Evolutionary conservation across 2,888 invertebrate genomes (phyloP).

Genomic region (Leptopilina syphax): DNA sequence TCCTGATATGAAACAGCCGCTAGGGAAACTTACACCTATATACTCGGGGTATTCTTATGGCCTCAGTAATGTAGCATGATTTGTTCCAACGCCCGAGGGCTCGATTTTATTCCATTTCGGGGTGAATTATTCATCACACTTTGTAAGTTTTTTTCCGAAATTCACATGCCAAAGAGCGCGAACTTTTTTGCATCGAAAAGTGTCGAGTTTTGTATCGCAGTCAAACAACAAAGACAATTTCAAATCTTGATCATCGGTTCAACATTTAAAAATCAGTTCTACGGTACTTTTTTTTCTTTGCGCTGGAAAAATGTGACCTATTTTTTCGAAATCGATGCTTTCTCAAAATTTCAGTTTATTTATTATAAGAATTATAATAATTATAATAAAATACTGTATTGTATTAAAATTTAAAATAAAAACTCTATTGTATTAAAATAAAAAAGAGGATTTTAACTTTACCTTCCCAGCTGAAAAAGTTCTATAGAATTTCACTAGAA

Average conservation of each 20-base stretch:
- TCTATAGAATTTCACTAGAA: too few relatives aligned
- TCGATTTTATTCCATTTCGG: constrained; percentile 54
- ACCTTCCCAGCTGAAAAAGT: too few relatives aligned
- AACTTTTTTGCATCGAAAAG: constrained; percentile 13
- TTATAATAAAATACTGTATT: too few relatives aligned
- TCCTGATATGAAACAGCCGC: constrained; percentile 38
- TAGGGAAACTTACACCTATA: constrained; percentile 19
- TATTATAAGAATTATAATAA: too few relatives aligned
- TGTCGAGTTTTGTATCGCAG: not conserved
- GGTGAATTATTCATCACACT: constrained; percentile 60
- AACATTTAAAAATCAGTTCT: too few relatives aligned
- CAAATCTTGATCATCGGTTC: not conserved
- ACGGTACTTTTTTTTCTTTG: too few relatives aligned
- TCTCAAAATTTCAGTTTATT: too few relatives aligned
- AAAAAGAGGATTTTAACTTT: too few relatives aligned
- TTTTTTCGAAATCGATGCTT: too few relatives aligned
- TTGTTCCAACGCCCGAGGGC: constrained; percentile 53
- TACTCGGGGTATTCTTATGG: constrained; percentile 21
- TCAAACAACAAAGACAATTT: not conserved
- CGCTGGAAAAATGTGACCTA: too few relatives aligned
- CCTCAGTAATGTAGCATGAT: constrained; percentile 53
- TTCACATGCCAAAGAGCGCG: not conserved
- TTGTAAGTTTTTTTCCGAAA: not conserved
- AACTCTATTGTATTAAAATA: too few relatives aligned
- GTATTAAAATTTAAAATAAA: too few relatives aligned